Percentiles rank a stretch among this genome's conserved stretches.
These are phyloP conservation scores for Cantharis flavilabris DNA, from an alignment of 2,888 invertebrate genomes.

Conservation along the genomic window DNA sequence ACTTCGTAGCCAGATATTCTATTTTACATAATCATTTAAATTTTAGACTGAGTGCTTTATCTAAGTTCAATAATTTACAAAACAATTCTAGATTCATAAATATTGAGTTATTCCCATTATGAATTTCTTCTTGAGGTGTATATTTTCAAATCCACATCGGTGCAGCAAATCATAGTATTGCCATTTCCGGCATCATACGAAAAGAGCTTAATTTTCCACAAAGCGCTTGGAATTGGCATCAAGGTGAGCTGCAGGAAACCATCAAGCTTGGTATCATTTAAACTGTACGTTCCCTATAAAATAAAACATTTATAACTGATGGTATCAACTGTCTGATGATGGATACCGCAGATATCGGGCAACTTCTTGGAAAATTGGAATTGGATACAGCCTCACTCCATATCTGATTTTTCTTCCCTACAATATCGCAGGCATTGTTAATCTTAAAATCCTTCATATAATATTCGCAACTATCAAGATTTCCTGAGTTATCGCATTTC, in stretches of 20 bases:
- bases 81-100: too few relatives aligned
- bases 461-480: not conserved
- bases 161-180: not conserved
- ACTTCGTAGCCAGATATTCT: too few relatives aligned
- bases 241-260: accelerated
- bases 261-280: not conserved
- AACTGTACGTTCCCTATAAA: not conserved
- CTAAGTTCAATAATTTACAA: too few relatives aligned
- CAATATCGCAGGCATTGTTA: not conserved
- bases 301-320: too few relatives aligned
- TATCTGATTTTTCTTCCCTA: not conserved
- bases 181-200: not conserved
- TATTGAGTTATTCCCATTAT: too few relatives aligned
- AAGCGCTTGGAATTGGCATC: not conserved
- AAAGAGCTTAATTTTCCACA: not conserved
- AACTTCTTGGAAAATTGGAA: not conserved
- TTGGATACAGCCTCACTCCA: not conserved
- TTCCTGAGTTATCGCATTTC: not conserved
- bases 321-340: too few relatives aligned
- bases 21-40: too few relatives aligned
- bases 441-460: not conserved
- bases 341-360: not conserved
- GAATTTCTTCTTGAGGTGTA: not conserved
- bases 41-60: too few relatives aligned
- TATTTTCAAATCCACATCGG: not conserved